Conservation (phyloP, 1,140 invertebrate species). For the Drosophila truncata region DNA sequence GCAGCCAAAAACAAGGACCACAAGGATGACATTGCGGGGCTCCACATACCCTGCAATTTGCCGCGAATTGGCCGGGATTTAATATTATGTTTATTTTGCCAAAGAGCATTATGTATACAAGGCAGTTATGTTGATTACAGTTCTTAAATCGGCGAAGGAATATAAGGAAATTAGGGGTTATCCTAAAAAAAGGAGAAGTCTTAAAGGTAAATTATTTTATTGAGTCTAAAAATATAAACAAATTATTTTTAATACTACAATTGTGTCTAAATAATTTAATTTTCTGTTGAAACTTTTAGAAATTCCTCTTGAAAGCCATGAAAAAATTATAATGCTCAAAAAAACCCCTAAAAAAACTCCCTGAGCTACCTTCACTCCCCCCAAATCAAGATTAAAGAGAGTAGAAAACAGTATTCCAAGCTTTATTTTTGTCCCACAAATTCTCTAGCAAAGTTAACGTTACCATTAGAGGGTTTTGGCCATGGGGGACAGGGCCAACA, state of each 20-base stretch:
- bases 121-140: conserved; percentile 41
- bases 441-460: conserved; percentile 8
- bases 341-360: neutral
- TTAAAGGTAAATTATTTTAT: neutral
- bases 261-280: neutral
- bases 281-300: neutral
- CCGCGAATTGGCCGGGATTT: conserved; percentile 19
- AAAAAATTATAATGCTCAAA: neutral
- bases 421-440: conserved; percentile 1
- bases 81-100: conserved; percentile 47
- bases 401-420: conserved; percentile 1
- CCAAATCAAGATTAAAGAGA: conserved; percentile 50
- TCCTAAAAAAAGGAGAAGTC: no score
- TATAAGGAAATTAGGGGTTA: no score
- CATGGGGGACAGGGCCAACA: conserved; percentile 51
- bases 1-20: conserved; percentile 10
- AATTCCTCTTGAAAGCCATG: neutral
- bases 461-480: conserved; percentile 18
- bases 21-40: conserved; percentile 21
- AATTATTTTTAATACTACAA: neutral
- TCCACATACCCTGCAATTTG: conserved; percentile 40
- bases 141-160: conserved; percentile 3
- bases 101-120: conserved; percentile 33
- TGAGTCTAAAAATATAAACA: no score
- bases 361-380: neutral